These are phyloP conservation scores for Rostratula benghalensis DNA, from an alignment of 2,113 vertebrate genomes.

Conservation along the genomic window DNA sequence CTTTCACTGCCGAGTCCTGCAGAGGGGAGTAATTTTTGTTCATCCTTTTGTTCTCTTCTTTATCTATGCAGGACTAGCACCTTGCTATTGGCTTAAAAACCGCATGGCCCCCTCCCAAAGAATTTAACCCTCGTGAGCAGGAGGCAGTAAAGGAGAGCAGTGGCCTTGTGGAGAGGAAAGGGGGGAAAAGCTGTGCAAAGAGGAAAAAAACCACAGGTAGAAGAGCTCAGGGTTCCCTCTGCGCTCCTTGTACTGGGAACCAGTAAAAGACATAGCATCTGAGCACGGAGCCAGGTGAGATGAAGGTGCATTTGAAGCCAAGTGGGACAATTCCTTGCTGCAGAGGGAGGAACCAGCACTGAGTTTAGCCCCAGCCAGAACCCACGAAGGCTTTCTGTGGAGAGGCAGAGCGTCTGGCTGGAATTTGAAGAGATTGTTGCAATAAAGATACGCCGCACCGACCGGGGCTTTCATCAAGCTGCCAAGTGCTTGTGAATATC, in stretches of 20 bases:
- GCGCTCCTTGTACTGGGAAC: not conserved
- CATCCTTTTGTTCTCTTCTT: not conserved
- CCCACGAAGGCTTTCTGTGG: fast-evolving
- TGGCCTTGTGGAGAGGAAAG: not conserved
- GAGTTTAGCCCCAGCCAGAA: not conserved
- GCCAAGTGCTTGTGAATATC: not conserved
- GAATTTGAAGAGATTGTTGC: not conserved
- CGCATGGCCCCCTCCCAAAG: not conserved
- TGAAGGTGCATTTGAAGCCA: not conserved
- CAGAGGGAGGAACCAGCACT: not conserved
- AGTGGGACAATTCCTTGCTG: not conserved
- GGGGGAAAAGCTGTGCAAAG: not conserved
- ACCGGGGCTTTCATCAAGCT: not conserved
- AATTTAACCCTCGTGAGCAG: not conserved
- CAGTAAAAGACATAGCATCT: no score
- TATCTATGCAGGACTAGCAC: not conserved
- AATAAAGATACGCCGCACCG: fast-evolving
- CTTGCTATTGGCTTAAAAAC: not conserved
- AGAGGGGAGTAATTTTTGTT: not conserved
- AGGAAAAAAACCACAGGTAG: not conserved
- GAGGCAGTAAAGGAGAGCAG: not conserved
- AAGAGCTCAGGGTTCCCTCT: not conserved
- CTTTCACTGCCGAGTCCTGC: not conserved
- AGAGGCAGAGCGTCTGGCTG: not conserved
- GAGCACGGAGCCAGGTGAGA: not conserved